Base-by-base conservation (phyloP, 2,113 vertebrate species). In the Anthoscopus minutus region DNA sequence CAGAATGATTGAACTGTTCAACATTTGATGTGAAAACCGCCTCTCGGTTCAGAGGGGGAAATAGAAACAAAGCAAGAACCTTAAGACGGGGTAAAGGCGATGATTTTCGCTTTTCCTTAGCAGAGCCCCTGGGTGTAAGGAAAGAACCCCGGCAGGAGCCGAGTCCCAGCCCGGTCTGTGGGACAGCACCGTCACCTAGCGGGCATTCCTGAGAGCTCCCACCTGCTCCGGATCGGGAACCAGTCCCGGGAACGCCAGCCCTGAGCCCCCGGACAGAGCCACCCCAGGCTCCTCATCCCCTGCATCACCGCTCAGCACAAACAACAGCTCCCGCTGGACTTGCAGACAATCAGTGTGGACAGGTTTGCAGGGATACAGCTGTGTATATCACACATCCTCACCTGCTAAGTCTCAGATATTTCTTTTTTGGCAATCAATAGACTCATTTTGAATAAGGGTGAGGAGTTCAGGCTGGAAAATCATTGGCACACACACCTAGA, bases 161-260 rank as follows among this genome's bases (percentile, higher is more conserved):
- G 2, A 13, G 2, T 28, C 25, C 11, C 20, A 33, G 71, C 6
- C 15, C 22, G 45, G 50, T 76, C 61, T 9, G 33, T 5, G 71
- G n/a, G 77, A 77, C 93, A 78, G 90, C 94, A 95, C 82, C 16
- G 89, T 4, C 96, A 94, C 24, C 97, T 93, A 79, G 95, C 7
- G 97, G 94, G 40, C 44, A 82, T 4, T 16, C 2, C 47, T 14
- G 89, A 44, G 24, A 10, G 27, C 19, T 21, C 1, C 11, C 44
- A 8, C 11, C 9, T 0, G 15, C 62, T 25, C 72, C 72, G 15
- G 13, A 2, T 4, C 17, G 3, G n/a, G 53, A 2, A 11, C 20
- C 30, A 4, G 1, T 4, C 23, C 53, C 1, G 13, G n/a, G 19
- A 67, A 53, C 22, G 5, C 25, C 2, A 47, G 28, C 35, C 35